These are phyloP conservation scores for Zaprionus bogoriensis DNA, from an alignment of 2,888 invertebrate genomes.

Conservation along the genomic window DNA sequence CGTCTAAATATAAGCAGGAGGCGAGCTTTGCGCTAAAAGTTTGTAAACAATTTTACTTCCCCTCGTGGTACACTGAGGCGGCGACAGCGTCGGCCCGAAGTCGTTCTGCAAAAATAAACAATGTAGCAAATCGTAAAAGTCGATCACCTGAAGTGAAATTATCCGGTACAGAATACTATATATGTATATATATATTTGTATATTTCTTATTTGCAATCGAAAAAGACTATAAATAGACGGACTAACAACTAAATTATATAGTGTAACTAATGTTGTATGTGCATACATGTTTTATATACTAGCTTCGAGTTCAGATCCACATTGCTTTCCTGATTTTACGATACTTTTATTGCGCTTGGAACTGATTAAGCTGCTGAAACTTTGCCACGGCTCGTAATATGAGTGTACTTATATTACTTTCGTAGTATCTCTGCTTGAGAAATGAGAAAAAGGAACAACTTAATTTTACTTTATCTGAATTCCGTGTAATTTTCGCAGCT, in stretches of 20 bases:
- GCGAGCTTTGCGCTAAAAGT: slow-evolving; percentile 17
- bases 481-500: not conserved
- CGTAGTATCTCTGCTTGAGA: no score
- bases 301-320: not conserved
- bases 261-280: not conserved
- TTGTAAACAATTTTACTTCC: slow-evolving; percentile 43
- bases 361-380: not conserved
- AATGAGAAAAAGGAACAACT: not conserved
- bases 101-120: slow-evolving; percentile 57
- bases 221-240: no score
- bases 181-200: no score
- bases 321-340: not conserved
- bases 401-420: no score
- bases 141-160: slow-evolving; percentile 42
- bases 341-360: not conserved
- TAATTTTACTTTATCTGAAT: not conserved
- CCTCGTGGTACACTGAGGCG: slow-evolving; percentile 65
- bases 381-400: not conserved
- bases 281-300: no score
- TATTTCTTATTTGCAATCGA: no score
- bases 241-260: not conserved
- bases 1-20: slow-evolving; percentile 23
- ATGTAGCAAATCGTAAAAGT: slow-evolving; percentile 43
- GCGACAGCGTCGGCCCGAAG: slow-evolving; percentile 67
- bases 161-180: not conserved